Evolutionary conservation across 2,113 vertebrate genomes (phyloP).

Genomic region (Lasiurus borealis): DNA sequence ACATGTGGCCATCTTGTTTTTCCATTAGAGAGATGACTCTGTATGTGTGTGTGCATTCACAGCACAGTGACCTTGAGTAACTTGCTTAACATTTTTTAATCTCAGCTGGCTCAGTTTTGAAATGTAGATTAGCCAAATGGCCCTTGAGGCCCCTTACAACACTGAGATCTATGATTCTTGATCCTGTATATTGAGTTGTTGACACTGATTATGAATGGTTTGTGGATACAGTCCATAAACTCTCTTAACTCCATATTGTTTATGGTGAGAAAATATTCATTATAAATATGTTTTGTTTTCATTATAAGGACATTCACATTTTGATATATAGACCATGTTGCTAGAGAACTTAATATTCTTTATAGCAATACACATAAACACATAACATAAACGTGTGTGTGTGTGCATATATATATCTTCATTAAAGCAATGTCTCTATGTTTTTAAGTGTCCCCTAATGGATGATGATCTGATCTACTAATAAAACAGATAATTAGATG

Average conservation of each 20-base stretch:
- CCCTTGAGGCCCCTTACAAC: not conserved
- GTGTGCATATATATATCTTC: slow-evolving; percentile 34
- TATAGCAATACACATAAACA: not conserved
- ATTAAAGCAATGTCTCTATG: slow-evolving; percentile 68
- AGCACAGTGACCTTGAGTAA: slow-evolving; percentile 18
- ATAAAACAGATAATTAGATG: slow-evolving; percentile 79
- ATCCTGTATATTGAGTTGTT: slow-evolving; percentile 51
- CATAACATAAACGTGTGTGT: not conserved
- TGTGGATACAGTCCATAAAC: slow-evolving; percentile 28
- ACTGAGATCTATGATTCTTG: slow-evolving; percentile 58
- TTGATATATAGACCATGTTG: slow-evolving; percentile 66
- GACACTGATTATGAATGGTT: slow-evolving; percentile 61
- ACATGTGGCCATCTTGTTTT: slow-evolving; percentile 37
- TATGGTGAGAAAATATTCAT: slow-evolving; percentile 70
- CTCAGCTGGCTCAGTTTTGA: slow-evolving; percentile 43
- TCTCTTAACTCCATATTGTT: slow-evolving; percentile 62
- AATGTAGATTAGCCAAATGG: slow-evolving; percentile 36
- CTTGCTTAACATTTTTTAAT: slow-evolving; percentile 43
- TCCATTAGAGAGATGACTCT: not conserved
- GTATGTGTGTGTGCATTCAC: not conserved
- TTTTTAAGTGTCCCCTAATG: slow-evolving; percentile 74
- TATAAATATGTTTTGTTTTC: slow-evolving; percentile 57
- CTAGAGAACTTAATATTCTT: slow-evolving; percentile 64
- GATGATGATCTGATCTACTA: slow-evolving; percentile 63
- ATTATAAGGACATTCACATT: not conserved